A percentile compares a stretch with the other conserved stretches of the same genome.
Evolutionary conservation across 2,888 invertebrate species (phyloP).

Genomic region (Gordius sp.): DNA sequence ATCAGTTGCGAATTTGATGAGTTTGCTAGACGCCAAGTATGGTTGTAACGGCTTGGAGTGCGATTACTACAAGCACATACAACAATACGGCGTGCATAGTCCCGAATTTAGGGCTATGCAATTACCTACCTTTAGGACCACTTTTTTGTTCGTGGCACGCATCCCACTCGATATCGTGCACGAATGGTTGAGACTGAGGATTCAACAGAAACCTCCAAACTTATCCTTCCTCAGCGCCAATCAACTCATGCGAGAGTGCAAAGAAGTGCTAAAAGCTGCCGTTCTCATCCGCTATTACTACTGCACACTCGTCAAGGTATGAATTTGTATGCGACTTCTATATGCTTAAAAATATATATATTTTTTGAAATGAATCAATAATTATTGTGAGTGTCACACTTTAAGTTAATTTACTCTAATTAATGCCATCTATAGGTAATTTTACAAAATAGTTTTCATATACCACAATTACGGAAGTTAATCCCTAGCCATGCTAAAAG

Average conservation of each 20-base stretch:
- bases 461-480: too few species aligned
- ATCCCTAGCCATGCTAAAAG: too few species aligned
- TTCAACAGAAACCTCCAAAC: constrained; percentile 47
- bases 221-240: background rate
- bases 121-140: constrained; percentile 52
- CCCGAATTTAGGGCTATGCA: constrained; percentile 46
- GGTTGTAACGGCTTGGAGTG: background rate
- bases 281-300: constrained; percentile 50
- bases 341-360: too few species aligned
- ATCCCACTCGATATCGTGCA: constrained; percentile 69
- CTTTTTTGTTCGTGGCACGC: constrained; percentile 56
- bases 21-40: background rate
- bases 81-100: constrained; percentile 48
- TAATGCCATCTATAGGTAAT: too few species aligned
- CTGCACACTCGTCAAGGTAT: constrained; percentile 26
- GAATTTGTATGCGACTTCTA: too few species aligned
- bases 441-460: too few species aligned
- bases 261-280: constrained; percentile 59
- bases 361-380: too few species aligned
- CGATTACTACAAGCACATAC: constrained; percentile 31
- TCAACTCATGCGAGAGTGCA: constrained; percentile 56
- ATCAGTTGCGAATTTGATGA: background rate
- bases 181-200: constrained; percentile 55
- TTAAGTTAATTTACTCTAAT: too few species aligned
- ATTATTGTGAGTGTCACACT: too few species aligned